These are phyloP conservation scores for Odontamblyopus lacepedii DNA, from an alignment of 2,797 vertebrate species.

Conservation along the genomic window DNA sequence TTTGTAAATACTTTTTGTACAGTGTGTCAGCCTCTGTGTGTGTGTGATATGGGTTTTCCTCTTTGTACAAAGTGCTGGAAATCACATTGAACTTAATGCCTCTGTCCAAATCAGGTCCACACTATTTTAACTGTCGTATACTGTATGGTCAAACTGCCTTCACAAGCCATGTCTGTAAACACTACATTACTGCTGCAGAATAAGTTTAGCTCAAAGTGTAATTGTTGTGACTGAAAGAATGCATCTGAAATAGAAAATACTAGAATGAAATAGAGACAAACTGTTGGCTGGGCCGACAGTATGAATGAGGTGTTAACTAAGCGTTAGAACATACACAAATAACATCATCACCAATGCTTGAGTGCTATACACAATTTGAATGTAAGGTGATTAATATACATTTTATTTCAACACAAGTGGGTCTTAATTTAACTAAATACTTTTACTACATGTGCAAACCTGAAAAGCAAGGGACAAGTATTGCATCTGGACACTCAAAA, in stretches of 20 bases:
- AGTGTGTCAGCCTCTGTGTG: constrained; percentile 19
- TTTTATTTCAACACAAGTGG: too few relatives aligned
- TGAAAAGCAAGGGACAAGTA: too few relatives aligned
- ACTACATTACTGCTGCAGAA: constrained; percentile 9
- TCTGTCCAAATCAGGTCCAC: constrained; percentile 41
- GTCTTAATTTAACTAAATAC: too few relatives aligned
- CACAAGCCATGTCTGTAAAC: constrained; percentile 28
- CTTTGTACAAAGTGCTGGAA: constrained; percentile 56
- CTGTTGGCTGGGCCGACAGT: constrained; percentile 14
- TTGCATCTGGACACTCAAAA: too few relatives aligned
- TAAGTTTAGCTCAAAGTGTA: background rate
- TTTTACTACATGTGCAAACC: too few relatives aligned
- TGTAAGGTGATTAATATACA: background rate
- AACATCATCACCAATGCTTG: background rate
- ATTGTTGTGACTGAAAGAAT: background rate
- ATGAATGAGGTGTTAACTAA: constrained; percentile 5
- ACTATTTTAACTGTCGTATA: constrained; percentile 12
- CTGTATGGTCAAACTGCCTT: constrained; percentile 32
- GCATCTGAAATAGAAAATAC: background rate
- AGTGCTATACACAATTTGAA: background rate
- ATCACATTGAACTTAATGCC: constrained; percentile 35
- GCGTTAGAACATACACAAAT: background rate
- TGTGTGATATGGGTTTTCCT: constrained; percentile 37
- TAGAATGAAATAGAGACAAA: background rate
- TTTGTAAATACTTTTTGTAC: constrained; percentile 59